Percentiles rank a stretch among this genome's conserved stretches.
These are phyloP conservation scores for Catotricha subobsoleta DNA, from an alignment of 2,888 invertebrate genomes.

Conservation along the genomic window DNA sequence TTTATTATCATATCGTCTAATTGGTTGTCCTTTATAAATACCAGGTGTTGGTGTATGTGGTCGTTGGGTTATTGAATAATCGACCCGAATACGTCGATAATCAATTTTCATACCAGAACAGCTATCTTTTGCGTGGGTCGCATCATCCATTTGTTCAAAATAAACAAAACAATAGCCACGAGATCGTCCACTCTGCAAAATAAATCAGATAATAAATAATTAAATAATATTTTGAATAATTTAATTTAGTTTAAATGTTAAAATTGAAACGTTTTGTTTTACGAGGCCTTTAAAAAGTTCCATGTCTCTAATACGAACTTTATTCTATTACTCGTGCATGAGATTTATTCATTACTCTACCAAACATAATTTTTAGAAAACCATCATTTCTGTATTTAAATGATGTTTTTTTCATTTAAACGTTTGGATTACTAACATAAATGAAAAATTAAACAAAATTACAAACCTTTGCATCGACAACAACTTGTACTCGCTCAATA, in stretches of 20 bases:
- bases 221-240: neutral
- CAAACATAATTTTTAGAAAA: too few relatives aligned
- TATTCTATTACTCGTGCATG: too few relatives aligned
- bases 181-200: neutral
- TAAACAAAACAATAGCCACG: conserved; percentile 3
- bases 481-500: neutral
- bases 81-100: neutral
- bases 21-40: too few relatives aligned
- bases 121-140: neutral
- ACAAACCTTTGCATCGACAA: neutral
- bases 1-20: too few relatives aligned
- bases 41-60: neutral
- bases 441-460: too few relatives aligned
- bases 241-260: neutral
- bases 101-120: neutral
- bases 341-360: too few relatives aligned
- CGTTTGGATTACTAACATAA: too few relatives aligned
- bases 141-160: neutral
- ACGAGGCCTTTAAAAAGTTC: too few relatives aligned
- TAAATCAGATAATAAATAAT: neutral
- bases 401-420: too few relatives aligned
- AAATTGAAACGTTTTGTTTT: neutral
- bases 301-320: too few relatives aligned
- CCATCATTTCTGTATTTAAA: too few relatives aligned
- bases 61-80: conserved; percentile 1